Evolutionary conservation across 2,888 invertebrate species (phyloP), one percentile per base, ranked within the genome.

Genomic region (Malacosoma neustria): DNA sequence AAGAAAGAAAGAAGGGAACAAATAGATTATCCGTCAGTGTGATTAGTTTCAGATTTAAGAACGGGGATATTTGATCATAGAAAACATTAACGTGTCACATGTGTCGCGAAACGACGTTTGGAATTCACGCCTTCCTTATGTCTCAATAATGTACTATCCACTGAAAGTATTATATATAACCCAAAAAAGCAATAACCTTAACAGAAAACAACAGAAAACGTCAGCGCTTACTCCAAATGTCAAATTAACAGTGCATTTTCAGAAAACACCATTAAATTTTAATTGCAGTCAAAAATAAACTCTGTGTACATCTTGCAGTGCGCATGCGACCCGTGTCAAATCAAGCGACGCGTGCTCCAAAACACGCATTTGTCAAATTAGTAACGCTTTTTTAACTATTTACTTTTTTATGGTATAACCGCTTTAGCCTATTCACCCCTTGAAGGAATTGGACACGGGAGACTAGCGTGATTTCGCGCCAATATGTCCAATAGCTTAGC

Each of bases 351-450:
- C 79, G 82, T 81, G 81, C 70, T 73, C 73, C 72, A 72, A 77
- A 84, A 80, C 80, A 82, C 57, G 68, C 76, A 79, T 85, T 84
- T 77, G 73, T 84, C 77, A 79, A 64, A 79, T 84, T 82, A 67
- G 84, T 66, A 55, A 53, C 76, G 79, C 76, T 79, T 77, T 79
- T 43, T 74, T 76, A 66, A 61, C 53, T 77, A 68, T 82, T 81
- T 77, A 71, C 74, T 72, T 68, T 72, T 59, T 68, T 53, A 62
- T 58, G 57, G 62, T 59, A 55, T 48, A 22, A 45, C 61, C 55
- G 51, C 57, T 66, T 63, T 51, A 48, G 49, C 54, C 54, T 45
- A 41, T 48, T 62, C 67, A 72, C 76, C 80, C 82, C 66, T 72
- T 68, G 55, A 40, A 52, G 47, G 53, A 63, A 79, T 80, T 73